Percentiles rank a stretch among this genome's conserved stretches.
Evolutionary conservation across 2,797 vertebrate species (phyloP).

Genomic region (Anableps anableps): DNA sequence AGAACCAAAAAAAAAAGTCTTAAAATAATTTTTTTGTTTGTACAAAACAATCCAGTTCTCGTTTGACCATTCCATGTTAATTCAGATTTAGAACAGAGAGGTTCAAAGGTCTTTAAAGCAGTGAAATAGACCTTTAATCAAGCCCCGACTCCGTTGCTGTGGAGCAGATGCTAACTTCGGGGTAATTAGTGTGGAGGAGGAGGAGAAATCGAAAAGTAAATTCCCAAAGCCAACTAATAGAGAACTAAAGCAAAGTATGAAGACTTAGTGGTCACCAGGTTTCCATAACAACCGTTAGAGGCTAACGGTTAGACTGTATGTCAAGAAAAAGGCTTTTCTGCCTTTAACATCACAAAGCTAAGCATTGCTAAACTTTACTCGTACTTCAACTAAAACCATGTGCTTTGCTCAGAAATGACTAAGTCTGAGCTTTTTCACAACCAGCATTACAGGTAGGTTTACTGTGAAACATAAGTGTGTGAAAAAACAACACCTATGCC

Average conservation of each 20-base stretch:
- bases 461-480: background rate
- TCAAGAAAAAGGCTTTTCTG: background rate
- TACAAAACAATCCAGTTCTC: background rate
- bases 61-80: background rate
- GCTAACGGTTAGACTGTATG: background rate
- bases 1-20: too few relatives aligned
- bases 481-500: background rate
- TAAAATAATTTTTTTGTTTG: background rate
- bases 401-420: background rate
- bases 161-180: background rate
- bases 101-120: background rate
- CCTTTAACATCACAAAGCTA: background rate
- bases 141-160: background rate
- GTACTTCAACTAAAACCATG: too few relatives aligned
- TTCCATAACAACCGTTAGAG: background rate
- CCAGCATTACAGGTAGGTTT: background rate
- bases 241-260: background rate
- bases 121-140: background rate
- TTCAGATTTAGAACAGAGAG: background rate
- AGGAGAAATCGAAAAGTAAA: background rate
- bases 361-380: background rate
- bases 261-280: background rate
- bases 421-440: background rate
- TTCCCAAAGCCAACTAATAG: background rate
- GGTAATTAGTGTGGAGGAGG: background rate